Evolutionary conservation across 35 echinoderm and acorn worm species (phyloP), one percentile per base, ranked within the genome.

Genomic region (Apostichopus japonicus): DNA sequence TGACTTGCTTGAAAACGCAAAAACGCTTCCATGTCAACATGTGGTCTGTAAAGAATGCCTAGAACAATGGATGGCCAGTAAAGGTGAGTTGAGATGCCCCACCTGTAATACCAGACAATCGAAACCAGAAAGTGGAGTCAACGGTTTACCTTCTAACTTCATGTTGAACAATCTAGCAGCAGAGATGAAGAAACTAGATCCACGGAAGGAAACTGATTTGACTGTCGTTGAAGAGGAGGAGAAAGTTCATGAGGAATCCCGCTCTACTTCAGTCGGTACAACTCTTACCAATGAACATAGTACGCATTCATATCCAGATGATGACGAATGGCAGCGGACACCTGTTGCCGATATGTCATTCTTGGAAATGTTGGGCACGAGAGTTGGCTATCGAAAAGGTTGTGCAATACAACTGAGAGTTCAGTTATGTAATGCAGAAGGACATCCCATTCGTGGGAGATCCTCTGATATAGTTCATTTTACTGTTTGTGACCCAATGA

Each of bases 21-120:
- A 89, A 21, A 89, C 19, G 16, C 86, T 89, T 65, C 86, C 86
- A 7, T 89, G 86, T 89, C 56, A 65, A 54, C 86, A 89, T 33
- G 33, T 44, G 22, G 15, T 89, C 16, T 89, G 86, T 24, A 63
- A 89, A 73, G 27, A 72, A 25, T 89, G 86, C 22, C 44, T 89
- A 6, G 14, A 13, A 54, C 22, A 73, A 63, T 89, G 86, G 86
- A 63, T 89, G 8, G 22, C 7, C 24, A 89, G 59, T 71, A 67
- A 73, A 89, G 86, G 86, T 4, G 86, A 65, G 5, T 25, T 89
- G 63, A 53, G 19, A 59, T 89, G 86, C 19, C 86, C 86, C 53
- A 72, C 61, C n/a, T 89, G 86, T 54, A 89, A 89, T 51, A 72
- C 86, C 63, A 51, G 10, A 89, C 86, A 89, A 6, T 6, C 33